Evolutionary conservation across 2,888 invertebrate genomes (phyloP), one percentile per base, ranked within the genome.

Genomic region (Caradrina kadenii): DNA sequence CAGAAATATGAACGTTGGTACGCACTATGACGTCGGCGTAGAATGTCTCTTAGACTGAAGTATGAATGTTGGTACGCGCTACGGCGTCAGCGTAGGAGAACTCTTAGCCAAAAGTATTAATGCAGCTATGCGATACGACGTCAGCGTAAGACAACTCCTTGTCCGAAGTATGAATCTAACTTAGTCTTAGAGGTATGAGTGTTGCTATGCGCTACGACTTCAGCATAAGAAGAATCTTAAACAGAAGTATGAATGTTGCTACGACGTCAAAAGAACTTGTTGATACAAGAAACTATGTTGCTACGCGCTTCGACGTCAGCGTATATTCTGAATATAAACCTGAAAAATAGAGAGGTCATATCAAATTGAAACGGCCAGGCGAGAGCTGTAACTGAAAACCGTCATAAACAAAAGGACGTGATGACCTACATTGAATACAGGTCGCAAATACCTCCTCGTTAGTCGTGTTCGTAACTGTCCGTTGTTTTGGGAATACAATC

Each of bases 371-470:
- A 58, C 42, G n/a, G 19, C 21, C 48, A 53, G 58, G 19, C 31
- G 67, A 6, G 39, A 17, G 17, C 48, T 49, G 72, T 59, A 21
- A 45, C 59, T 69, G 49, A 69, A 69, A 42, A 19, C 59, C 19
- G 11, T 8, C n/a, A 55, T 35, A 15, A 45, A 59, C 59, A 69
- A 50, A 42, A 54, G 59, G 69, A 45, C 49, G 59, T 17, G 6
- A 42, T 68, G 72, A 15, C 76, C 72, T 69, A 76, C 42, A 76
- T 76, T 21, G 42, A 42, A 59, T 58, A 17, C 76, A 50, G 72
- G 54, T 76, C 76, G 19, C 49, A 49, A 50, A 76, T 59, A 7
- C 2, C 39, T 31, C 11, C 19, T 35, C 42, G 59, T 68, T 68
- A 42, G 2, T 11, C 39, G 39, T 17, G 17, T 17, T 45, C 45